Evolutionary conservation across 2,888 invertebrate species (phyloP).

Genomic region (Octonoba sinensis): DNA sequence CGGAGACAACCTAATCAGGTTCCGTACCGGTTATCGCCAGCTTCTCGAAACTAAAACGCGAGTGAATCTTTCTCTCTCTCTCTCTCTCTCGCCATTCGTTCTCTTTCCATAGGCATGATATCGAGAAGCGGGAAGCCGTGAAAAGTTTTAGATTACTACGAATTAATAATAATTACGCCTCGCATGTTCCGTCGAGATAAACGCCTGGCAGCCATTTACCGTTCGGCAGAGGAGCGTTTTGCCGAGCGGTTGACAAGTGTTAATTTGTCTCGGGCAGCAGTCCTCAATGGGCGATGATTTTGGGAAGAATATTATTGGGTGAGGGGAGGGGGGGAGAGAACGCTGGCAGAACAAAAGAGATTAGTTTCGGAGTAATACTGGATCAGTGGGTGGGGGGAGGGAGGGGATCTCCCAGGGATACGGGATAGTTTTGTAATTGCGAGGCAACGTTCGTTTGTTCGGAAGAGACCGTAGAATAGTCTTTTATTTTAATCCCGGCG

Average conservation of each 20-base stretch:
- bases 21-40: constrained; percentile 50
- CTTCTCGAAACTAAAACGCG: constrained; percentile 9
- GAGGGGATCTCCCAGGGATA: constrained; percentile 4
- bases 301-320: constrained; percentile 28
- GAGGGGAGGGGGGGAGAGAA: neutral
- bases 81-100: no score
- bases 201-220: constrained; percentile 46
- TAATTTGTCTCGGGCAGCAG: constrained; percentile 44
- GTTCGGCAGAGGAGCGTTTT: neutral
- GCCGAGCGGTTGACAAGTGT: constrained; percentile 52
- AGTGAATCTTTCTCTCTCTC: neutral
- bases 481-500: no score
- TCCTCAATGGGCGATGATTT: constrained; percentile 55
- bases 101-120: constrained; percentile 13
- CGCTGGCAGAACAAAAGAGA: constrained; percentile 42
- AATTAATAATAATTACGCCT: constrained; percentile 63
- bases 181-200: constrained; percentile 56
- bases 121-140: constrained; percentile 30
- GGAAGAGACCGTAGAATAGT: no score
- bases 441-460: neutral
- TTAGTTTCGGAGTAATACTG: constrained; percentile 37
- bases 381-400: neutral
- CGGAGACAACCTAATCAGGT: constrained; percentile 56
- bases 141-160: constrained; percentile 59
- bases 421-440: constrained; percentile 54